Base-by-base conservation (phyloP, 2,797 vertebrate species). In the Muscicapa striata region DNA sequence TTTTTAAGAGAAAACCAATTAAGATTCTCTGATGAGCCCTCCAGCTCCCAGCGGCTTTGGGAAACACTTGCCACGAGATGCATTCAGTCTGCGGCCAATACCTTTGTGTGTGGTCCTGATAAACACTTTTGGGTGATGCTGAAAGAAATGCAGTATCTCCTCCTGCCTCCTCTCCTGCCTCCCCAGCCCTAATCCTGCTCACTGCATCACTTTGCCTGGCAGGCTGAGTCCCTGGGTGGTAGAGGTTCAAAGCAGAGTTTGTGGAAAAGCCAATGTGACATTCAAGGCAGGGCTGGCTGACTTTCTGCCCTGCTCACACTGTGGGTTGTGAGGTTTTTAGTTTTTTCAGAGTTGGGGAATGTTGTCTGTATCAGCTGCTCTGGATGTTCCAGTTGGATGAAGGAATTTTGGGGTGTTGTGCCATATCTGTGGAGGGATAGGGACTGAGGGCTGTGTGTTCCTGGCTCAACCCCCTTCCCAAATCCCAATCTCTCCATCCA, bases 21-120 rank as follows among this genome's bases (percentile, higher is more conserved):
- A 96, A 95, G 92, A 95, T 92, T 90, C 92, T 89, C 85, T 82
- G 95, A 96, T 87, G 96, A 96, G 75, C 87, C 85, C 86, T 88
- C 80, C 85, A 77, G 92, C 90, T 94, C 75, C 84, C 49, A 57
- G 80, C 0, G 0, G 90, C 89, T 95, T 79, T 78, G 68, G 85
- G 77, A 87, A 94, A 81, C 81, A 26, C 85, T 90, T 49, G 85
- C 87, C 92, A 79, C 0, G 23, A 78, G 27, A 48, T 49, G 38
- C 15, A 5, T 94, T 91, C 75, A 69, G 1, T 93, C 85, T 82
- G 64, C 30, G 17, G 81, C 77, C 88, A 67, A 29, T 76, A 84
- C 85, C 67, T 95, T 88, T 94, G 92, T 96, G 95, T 84, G 80
- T 23, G 59, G 82, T 41, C 84, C 81, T 88, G 92, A 93, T 95